phyloP scores from a whole-genome alignment of 1,140 invertebrate genomes.

The Batillaria attramentaria region DNA sequence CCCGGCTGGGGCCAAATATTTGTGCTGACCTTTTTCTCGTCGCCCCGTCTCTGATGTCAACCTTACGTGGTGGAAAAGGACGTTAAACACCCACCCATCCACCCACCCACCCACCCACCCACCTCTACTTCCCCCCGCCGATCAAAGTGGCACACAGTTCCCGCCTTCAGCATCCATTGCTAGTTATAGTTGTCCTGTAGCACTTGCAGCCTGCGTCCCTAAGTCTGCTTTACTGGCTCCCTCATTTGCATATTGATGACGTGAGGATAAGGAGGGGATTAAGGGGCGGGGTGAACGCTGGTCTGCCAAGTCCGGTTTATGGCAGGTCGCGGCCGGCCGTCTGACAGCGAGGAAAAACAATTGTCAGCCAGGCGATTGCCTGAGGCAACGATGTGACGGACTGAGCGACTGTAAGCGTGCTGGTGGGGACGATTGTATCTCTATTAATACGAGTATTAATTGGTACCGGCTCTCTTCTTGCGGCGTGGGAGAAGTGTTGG shows the following conservation, averaged over 20 bases:
- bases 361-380: conserved; percentile 4
- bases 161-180: neutral
- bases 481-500: too few species aligned
- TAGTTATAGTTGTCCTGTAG: too few species aligned
- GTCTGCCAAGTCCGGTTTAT: conserved; percentile 12
- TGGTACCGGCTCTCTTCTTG: too few species aligned
- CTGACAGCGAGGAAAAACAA: conserved; percentile 15
- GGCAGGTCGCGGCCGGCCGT: neutral
- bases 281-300: conserved; percentile 1
- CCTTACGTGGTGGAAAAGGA: too few species aligned
- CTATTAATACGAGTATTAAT: too few species aligned
- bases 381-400: too few species aligned
- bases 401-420: too few species aligned
- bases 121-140: neutral
- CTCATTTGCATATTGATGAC: conserved; percentile 35
- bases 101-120: neutral
- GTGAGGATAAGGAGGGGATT: conserved; percentile 27
- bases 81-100: neutral
- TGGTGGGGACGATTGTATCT: too few species aligned
- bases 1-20: too few species aligned
- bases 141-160: neutral
- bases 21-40: too few species aligned
- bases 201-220: too few species aligned
- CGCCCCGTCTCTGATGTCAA: too few species aligned
- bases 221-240: conserved; percentile 25